Base-by-base conservation (phyloP, 2,113 vertebrate species). In the Epinephelus fuscoguttatus region DNA sequence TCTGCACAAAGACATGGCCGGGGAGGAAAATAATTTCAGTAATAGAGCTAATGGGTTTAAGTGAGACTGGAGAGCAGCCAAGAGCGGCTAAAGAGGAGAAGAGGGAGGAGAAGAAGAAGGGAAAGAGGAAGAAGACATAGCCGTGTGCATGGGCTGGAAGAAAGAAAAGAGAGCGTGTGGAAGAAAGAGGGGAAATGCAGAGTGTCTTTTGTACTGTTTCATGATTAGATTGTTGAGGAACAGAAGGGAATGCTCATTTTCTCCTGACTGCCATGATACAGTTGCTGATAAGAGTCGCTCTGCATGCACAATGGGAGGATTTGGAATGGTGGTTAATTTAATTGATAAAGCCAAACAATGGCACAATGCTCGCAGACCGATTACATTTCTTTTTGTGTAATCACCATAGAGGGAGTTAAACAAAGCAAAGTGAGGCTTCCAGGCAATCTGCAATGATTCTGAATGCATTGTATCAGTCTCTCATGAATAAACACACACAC, bases 1-100 rank as follows among this genome's bases (percentile, higher is more conserved):
- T 82, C 87, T 93, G 94, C 94, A 95, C 95, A 96, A 96, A 96
- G 91, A 89, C 88, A 92, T 86, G 82, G 90, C 87, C 75, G 81
- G 91, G 94, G 95, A 94, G 92, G 93, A 93, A 97, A 97, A 96
- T 95, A 92, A 96, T 96, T 96, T 96, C 93, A 94, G 94, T 95
- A 95, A 96, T 96, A 96, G 94, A 94, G 93, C 93, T 95, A 96
- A 96, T 95, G 95, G 95, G 94, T 96, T 95, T 96, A 95, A 96
- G 95, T 96, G 95, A 92, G 95, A 92, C 95, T 96, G 97, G 95
- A 95, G 84, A 89, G 82, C 82, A 92, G 95, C 96, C 96, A 97
- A 93, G 82, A 90, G 78, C 92, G 89, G 94, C 93, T 96, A 89
- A 90, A 91, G 85, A 92, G 87, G 67, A 90, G 87, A 80, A 84